Evolutionary conservation across 2,797 vertebrate genomes (phyloP), one percentile per base, ranked within the genome.

Genomic region (Tenualosa thibaudeaui): DNA sequence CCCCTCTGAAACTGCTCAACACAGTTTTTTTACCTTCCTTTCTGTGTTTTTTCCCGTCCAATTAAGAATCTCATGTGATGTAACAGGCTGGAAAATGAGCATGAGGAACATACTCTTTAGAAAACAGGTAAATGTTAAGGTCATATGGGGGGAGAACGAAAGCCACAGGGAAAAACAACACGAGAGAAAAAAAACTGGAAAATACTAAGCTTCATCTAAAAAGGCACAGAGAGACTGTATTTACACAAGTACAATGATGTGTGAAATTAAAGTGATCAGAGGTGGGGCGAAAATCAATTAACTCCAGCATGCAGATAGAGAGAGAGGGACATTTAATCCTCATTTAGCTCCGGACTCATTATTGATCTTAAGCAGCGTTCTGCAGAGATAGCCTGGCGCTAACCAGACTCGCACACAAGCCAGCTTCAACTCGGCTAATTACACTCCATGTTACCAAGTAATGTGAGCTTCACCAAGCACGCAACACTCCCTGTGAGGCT

Each of bases 231-330:
- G 88, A 81, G 50, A 51, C 60, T 46, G 5, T 84, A 84, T 86
- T 86, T 71, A 86, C 84, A 84, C 88, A 88, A 81, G 81, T 54
- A 84, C 91, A 89, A 93, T 90, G 90, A 88, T 84, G 89, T 92
- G 90, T 92, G 90, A 94, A 93, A 94, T 94, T 90, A 88, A 90
- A 93, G 91, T 92, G 91, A 94, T 93, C 89, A 51, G 86, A 90
- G 91, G 87, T 88, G 84, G 81, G 26, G 19, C 89, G 91, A 90
- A 86, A 92, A 93, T 93, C 89, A 92, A 94, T 94, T 92, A 92
- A 85, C 89, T 85, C 86, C 54, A 58, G 85, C 81, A 85, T 82
- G 53, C 88, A 46, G 71, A 53, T 87, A 46, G 40, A 78, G 71
- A 87, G 84, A 46, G 40, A 82, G 62, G 82, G 78, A 78, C 85